phyloP scores from a whole-genome alignment of 2,797 vertebrate species.

The Eospalax fontanierii region DNA sequence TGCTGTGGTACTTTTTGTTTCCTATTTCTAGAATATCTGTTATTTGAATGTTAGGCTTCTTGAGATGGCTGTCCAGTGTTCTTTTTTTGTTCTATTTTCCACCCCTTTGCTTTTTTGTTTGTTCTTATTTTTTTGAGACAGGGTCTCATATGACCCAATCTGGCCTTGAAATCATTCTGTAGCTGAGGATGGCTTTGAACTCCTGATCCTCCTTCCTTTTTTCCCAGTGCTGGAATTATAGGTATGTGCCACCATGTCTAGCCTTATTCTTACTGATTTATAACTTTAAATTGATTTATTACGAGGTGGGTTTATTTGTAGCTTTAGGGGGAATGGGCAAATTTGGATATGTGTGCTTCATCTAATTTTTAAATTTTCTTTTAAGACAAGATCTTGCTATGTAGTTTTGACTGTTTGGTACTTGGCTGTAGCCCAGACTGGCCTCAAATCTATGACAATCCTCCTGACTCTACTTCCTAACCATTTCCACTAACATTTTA shows the following conservation, averaged over 20 bases:
- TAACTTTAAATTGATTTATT: slow-evolving; percentile 47
- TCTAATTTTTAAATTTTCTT: slow-evolving; percentile 27
- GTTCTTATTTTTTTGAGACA: background rate
- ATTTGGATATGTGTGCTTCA: slow-evolving; percentile 46
- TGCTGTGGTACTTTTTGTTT: slow-evolving; percentile 50
- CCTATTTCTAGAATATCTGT: slow-evolving; percentile 40
- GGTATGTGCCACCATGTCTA: background rate
- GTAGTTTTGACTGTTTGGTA: background rate
- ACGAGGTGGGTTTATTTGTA: background rate
- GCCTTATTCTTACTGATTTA: background rate
- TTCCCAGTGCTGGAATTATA: background rate
- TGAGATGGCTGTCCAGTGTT: slow-evolving; percentile 35
- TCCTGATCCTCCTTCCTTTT: background rate
- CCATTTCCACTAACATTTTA: slow-evolving; percentile 38
- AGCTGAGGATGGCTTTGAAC: background rate
- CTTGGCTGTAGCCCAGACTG: background rate
- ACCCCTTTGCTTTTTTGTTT: slow-evolving; percentile 12
- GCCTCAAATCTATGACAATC: background rate
- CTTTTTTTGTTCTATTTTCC: background rate
- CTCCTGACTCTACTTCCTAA: background rate
- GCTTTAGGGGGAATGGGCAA: background rate
- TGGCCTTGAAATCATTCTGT: background rate
- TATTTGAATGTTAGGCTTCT: slow-evolving; percentile 33
- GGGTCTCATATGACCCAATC: background rate
- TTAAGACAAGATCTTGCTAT: background rate